Evolutionary conservation across 2,888 invertebrate genomes (phyloP).

Genomic region (Synanthedon vespiformis): DNA sequence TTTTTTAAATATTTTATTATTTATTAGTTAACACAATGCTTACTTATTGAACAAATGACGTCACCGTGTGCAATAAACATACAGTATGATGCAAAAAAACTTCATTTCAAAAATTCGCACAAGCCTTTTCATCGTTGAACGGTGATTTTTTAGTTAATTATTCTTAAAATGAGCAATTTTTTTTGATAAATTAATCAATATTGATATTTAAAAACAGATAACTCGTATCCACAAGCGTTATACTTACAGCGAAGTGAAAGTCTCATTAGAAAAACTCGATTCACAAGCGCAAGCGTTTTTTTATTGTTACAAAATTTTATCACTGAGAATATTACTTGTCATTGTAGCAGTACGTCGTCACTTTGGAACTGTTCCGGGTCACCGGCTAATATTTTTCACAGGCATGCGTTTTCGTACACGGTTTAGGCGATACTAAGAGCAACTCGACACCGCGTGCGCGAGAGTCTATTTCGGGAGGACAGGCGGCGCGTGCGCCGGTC

Average conservation of each 20-base stretch:
- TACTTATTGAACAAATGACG: no score
- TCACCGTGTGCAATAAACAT: no score
- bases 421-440: slow-evolving; percentile 45
- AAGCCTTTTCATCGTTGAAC: no score
- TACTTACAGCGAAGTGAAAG: slow-evolving; percentile 54
- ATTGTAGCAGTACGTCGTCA: slow-evolving; percentile 29
- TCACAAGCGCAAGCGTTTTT: slow-evolving; percentile 29
- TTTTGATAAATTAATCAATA: background rate
- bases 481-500: slow-evolving; percentile 34
- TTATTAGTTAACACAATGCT: no score
- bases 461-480: slow-evolving; percentile 49
- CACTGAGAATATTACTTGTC: slow-evolving; percentile 40
- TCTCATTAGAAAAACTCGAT: slow-evolving; percentile 46
- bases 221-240: slow-evolving; percentile 18
- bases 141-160: no score
- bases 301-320: background rate
- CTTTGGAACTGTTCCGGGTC: slow-evolving; percentile 15
- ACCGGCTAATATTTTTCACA: slow-evolving; percentile 58
- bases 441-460: slow-evolving; percentile 51
- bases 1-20: no score
- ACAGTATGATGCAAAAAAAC: no score
- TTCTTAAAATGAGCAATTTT: no score
- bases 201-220: background rate
- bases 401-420: slow-evolving; percentile 35
- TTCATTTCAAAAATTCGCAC: no score